Conservation (phyloP, 2,113 vertebrate species). For the Drymodes brunneopygia region DNA sequence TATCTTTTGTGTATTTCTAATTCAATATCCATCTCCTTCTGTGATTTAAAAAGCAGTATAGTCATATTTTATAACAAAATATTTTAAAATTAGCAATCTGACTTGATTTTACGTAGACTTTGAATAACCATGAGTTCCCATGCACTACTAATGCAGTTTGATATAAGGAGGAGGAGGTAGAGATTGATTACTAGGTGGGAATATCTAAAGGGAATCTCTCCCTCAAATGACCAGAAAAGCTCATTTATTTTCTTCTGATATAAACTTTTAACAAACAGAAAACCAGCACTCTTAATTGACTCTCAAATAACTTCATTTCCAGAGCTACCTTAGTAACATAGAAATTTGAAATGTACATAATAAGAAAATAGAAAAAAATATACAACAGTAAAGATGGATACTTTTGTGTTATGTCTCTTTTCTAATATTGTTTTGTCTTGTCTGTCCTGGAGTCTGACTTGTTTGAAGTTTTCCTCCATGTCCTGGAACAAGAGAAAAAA, state of each 20-base stretch:
- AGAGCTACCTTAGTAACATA: background rate
- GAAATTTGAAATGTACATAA: background rate
- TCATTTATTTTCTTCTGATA: background rate
- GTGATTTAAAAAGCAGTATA: background rate
- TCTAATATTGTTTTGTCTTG: constrained; percentile 51
- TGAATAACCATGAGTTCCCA: background rate
- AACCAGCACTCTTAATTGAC: background rate
- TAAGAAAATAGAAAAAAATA: background rate
- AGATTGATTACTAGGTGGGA: background rate
- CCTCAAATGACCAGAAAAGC: background rate
- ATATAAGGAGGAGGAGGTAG: background rate
- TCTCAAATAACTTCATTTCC: background rate
- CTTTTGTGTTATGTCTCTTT: constrained; percentile 71
- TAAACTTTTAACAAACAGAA: background rate
- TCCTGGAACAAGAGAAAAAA: constrained; percentile 61
- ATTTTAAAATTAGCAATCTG: background rate
- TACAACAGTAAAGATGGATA: constrained; percentile 26
- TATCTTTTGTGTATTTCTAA: background rate
- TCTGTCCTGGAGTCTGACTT: constrained; percentile 60
- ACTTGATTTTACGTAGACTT: background rate
- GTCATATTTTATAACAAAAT: background rate
- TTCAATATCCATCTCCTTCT: background rate
- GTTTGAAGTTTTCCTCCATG: constrained; percentile 63
- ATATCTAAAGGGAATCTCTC: background rate
- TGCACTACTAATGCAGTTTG: background rate